Percentiles rank a stretch among this genome's conserved stretches.
phyloP scores from a whole-genome alignment of 2,113 vertebrate species.

The Plestiodon gilberti region DNA sequence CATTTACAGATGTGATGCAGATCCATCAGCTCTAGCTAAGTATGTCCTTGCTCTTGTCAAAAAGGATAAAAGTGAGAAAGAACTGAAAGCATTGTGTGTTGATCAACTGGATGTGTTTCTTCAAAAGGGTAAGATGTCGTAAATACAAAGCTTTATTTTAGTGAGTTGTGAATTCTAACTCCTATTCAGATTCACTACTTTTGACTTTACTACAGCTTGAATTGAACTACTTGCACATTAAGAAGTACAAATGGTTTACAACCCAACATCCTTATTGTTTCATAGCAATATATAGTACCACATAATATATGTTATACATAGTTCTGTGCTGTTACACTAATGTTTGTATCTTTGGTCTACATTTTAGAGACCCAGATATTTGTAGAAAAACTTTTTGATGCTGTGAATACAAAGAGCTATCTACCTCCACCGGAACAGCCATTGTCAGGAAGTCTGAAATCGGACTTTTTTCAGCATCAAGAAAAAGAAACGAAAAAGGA shows the following conservation, averaged over 20 bases:
- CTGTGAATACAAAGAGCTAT: constrained; percentile 94
- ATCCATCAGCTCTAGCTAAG: constrained; percentile 97
- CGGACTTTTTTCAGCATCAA: constrained; percentile 84
- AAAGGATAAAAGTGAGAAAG: constrained; percentile 97
- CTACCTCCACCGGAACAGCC: constrained; percentile 90
- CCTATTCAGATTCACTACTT: fast-evolving
- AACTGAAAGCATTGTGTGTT: constrained; percentile 95
- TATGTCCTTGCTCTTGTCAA: constrained; percentile 98
- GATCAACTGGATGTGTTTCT: constrained; percentile 99
- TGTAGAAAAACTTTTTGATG: constrained; percentile 98
- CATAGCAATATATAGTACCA: neutral
- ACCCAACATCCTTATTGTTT: neutral
- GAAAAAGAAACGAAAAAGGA: constrained; percentile 95
- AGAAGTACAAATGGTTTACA: neutral
- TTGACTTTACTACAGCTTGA: constrained; percentile 24
- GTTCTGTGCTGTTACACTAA: constrained; percentile 11
- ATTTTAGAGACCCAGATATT: constrained; percentile 93
- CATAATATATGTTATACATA: neutral
- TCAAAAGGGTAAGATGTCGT: constrained; percentile 87
- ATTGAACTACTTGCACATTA: neutral
- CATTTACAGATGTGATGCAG: constrained; percentile 92
- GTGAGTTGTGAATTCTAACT: neutral
- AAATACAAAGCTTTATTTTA: constrained; percentile 6
- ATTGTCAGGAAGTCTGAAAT: constrained; percentile 81
- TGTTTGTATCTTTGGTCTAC: constrained; percentile 7